These are phyloP conservation scores for Hippocampus abdominalis DNA, from an alignment of 2,113 vertebrate genomes.

Conservation along the genomic window DNA sequence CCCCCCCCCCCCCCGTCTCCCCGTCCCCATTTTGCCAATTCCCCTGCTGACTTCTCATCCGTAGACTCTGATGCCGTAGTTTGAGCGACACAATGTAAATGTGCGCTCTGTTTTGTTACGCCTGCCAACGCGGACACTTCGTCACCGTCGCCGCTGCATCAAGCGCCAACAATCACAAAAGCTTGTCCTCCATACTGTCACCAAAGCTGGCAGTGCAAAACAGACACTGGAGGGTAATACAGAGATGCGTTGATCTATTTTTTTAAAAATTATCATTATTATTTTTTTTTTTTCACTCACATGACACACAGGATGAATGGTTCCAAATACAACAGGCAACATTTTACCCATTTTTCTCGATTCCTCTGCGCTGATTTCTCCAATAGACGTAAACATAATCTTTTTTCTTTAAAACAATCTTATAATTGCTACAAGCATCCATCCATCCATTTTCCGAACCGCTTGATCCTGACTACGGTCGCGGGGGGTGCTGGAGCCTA, in stretches of 20 bases:
- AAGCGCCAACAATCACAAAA: not conserved
- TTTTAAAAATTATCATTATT: not conserved
- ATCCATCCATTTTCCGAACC: too few species aligned
- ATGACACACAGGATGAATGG: not conserved
- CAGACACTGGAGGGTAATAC: not conserved
- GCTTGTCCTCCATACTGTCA: conserved; percentile 4
- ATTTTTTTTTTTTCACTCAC: not conserved
- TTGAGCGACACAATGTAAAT: not conserved
- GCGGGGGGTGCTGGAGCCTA: too few species aligned
- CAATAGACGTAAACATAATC: too few species aligned
- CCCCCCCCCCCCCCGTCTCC: not conserved
- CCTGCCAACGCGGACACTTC: not conserved
- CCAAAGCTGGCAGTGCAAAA: not conserved
- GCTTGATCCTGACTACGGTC: too few species aligned
- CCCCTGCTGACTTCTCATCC: not conserved
- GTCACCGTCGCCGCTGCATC: not conserved
- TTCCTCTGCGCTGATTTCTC: too few species aligned
- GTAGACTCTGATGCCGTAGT: not conserved
- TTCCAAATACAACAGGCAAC: not conserved
- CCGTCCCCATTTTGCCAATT: not conserved
- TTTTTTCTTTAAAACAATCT: too few species aligned
- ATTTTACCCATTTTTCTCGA: too few species aligned
- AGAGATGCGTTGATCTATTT: not conserved
- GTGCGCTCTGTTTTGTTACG: conserved; percentile 1
- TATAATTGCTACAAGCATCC: too few species aligned